A percentile compares a stretch with the other conserved stretches of the same genome.
Evolutionary conservation across 1,140 invertebrate species (phyloP).

Genomic region (Drosophila insularis): DNA sequence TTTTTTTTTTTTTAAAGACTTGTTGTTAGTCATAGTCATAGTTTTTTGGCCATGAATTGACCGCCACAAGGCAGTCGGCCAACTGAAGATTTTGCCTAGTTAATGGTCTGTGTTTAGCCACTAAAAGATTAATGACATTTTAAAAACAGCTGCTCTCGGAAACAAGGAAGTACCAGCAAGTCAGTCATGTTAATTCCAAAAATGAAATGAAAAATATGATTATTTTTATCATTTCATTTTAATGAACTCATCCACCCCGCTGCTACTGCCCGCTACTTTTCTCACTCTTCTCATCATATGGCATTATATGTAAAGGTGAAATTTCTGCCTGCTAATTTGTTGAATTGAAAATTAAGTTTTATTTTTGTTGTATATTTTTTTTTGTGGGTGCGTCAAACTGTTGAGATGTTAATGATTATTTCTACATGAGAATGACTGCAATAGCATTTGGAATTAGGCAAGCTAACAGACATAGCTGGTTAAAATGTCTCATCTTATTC

Average conservation of each 20-base stretch:
- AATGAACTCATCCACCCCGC: background rate
- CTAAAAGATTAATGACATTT: conserved; percentile 17
- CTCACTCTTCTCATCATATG: too few relatives aligned
- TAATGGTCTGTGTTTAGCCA: conserved; percentile 9
- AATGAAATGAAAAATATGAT: background rate
- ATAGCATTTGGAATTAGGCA: too few relatives aligned
- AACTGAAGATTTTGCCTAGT: conserved; percentile 5
- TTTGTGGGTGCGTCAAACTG: background rate
- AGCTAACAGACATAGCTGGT: too few relatives aligned
- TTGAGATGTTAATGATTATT: background rate
- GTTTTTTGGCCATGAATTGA: conserved; percentile 13
- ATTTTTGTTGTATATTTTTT: background rate
- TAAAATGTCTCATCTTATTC: background rate
- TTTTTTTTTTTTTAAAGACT: background rate
- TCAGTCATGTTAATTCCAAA: background rate
- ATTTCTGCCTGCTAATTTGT: background rate
- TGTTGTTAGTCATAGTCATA: conserved; percentile 9
- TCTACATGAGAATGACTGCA: background rate
- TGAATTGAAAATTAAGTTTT: background rate
- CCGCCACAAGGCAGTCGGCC: conserved; percentile 3
- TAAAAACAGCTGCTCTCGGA: conserved; percentile 4
- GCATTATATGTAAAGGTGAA: background rate
- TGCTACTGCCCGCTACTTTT: background rate
- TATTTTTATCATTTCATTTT: conserved; percentile 13
- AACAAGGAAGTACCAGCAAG: background rate